Base-by-base conservation (phyloP, 2,888 invertebrate genomes). In the Drosophila merina region DNA sequence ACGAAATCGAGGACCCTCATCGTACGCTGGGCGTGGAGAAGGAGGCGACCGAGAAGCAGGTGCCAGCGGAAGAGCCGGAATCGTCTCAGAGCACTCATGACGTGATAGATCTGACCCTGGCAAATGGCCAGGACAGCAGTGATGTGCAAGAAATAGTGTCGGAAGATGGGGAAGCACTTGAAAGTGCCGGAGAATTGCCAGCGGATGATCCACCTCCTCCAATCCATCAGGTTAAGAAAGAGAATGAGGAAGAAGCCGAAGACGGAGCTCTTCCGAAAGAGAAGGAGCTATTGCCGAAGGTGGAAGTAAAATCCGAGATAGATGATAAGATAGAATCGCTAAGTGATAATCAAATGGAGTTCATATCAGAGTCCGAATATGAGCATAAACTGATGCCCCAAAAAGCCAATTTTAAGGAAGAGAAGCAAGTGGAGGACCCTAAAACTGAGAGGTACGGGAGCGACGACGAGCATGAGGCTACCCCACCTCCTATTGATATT, bases 1-100 rank as follows among this genome's bases (percentile, higher is more conserved):
- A 82, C 50, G 77, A 87, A 58, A 75, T 57, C 60, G 72, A 82
- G 51, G 73, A 80, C 8, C 44, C 67, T 50, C 49, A 60, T 45
- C 51, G 57, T 60, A 64, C 57, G 64, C 64, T 72, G 62, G 59
- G 60, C 54, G 40, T 67, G 76, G 68, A 74, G 72, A 49, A 71
- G 62, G 72, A 68, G 75, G 58, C 67, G 40, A 70, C 12, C 67
- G 26, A 44, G 44, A 55, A n/a, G 4, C 10, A 31, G 25, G 20
- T 25, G 8, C 10, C 10, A 33, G 38, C 60, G 47, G 14, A 60
- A 60, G 31, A 38, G 14, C 30, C 9, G 25, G 25, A 7, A 2
- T 5, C 25, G 25, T 25, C 20, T 25, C 31, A 20, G 12, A 68
- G 58, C 14, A 52, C 9, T 20, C 31, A 40, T 71, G 64, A 64